phyloP scores from a whole-genome alignment of 2,888 invertebrate genomes.

The Sylvicola fuscatus region DNA sequence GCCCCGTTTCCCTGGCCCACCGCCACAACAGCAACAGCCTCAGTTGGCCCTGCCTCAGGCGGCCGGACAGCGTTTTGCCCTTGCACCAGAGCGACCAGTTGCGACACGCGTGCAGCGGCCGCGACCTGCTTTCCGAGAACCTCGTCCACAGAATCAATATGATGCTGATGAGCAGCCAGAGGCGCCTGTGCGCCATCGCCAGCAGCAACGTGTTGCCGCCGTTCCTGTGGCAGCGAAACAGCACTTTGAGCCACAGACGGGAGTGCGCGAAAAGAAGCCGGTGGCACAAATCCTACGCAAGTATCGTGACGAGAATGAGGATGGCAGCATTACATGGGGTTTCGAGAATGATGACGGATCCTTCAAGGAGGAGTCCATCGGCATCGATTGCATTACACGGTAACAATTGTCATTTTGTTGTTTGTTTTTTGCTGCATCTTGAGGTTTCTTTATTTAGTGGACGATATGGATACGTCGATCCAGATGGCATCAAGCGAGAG shows the following conservation, averaged over 20 bases:
- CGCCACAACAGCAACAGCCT: constrained; percentile 16
- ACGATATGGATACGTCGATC: constrained; percentile 68
- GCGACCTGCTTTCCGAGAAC: constrained; percentile 29
- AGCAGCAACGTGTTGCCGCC: constrained; percentile 8
- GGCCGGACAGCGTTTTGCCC: constrained; percentile 14
- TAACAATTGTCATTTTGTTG: not conserved
- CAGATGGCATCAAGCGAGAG: constrained; percentile 61
- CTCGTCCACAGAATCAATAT: constrained; percentile 29
- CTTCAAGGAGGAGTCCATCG: constrained; percentile 68
- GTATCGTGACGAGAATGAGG: constrained; percentile 53
- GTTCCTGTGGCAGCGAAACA: too few relatives aligned
- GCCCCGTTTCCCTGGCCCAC: constrained; percentile 16
- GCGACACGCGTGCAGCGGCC: not conserved
- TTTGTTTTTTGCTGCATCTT: not conserved
- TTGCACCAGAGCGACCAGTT: constrained; percentile 4
- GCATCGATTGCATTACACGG: constrained; percentile 49
- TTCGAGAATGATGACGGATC: constrained; percentile 76
- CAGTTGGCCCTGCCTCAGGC: constrained; percentile 13
- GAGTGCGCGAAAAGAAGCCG: constrained; percentile 33
- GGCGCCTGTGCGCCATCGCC: constrained; percentile 12
- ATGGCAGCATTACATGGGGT: constrained; percentile 69
- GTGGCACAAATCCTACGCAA: constrained; percentile 48
- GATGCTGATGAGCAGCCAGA: constrained; percentile 25
- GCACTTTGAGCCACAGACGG: constrained; percentile 13
- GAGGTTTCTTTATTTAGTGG: constrained; percentile 29